phyloP scores from a whole-genome alignment of 2,113 vertebrate genomes.

The Periophthalmus modestus region DNA sequence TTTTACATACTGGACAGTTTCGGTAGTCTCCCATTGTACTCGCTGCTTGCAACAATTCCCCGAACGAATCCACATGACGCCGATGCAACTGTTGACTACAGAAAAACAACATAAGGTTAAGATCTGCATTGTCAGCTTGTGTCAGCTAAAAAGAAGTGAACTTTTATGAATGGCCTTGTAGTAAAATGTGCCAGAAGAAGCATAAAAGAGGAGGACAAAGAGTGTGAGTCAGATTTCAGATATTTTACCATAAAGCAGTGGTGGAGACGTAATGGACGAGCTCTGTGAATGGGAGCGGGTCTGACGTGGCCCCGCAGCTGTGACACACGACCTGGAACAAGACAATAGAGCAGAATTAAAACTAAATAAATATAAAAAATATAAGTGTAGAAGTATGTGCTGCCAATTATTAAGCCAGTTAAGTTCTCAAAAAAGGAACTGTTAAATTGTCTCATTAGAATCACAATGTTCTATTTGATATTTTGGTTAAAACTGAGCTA shows the following conservation, averaged over 20 bases:
- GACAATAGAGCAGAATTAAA: constrained; percentile 1
- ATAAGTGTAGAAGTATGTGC: too few relatives aligned
- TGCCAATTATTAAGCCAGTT: too few relatives aligned
- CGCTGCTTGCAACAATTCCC: constrained; percentile 90
- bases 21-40: constrained; percentile 91
- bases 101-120: not conserved
- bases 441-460: too few relatives aligned
- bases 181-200: constrained; percentile 16
- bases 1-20: constrained; percentile 87
- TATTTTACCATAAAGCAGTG: constrained; percentile 92
- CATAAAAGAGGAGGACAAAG: constrained; percentile 13
- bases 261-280: constrained; percentile 97
- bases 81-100: constrained; percentile 88
- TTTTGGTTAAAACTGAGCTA: too few relatives aligned
- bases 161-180: constrained; percentile 11
- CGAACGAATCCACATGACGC: constrained; percentile 88
- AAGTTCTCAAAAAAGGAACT: too few relatives aligned
- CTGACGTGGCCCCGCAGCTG: constrained; percentile 96
- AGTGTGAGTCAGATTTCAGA: constrained; percentile 11
- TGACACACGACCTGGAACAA: constrained; percentile 87
- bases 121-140: constrained; percentile 8
- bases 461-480: too few relatives aligned
- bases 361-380: too few relatives aligned
- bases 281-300: constrained; percentile 94
- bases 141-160: not conserved